Evolutionary conservation across 2,888 invertebrate species (phyloP).

Genomic region (Tanypteryx hageni): DNA sequence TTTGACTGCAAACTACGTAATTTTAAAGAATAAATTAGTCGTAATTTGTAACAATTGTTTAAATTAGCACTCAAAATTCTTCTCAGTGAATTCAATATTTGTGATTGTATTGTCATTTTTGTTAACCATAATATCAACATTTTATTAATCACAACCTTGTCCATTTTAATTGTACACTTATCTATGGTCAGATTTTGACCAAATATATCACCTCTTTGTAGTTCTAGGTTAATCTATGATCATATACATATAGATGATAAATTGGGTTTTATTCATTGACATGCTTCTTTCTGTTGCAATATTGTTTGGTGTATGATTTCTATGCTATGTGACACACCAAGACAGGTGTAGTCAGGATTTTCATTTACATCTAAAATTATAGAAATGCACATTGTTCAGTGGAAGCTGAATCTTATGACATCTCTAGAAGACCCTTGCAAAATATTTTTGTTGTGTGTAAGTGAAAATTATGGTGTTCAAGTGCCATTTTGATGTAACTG

Average conservation of each 20-base stretch:
- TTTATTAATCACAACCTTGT: background rate
- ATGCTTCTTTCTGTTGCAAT: constrained; percentile 41
- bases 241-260: background rate
- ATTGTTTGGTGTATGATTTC: constrained; percentile 40
- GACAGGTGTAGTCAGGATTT: background rate
- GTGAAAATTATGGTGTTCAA: constrained; percentile 11
- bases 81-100: background rate
- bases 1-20: background rate
- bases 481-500: constrained; percentile 42
- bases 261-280: constrained; percentile 23
- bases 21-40: background rate
- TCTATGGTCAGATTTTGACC: constrained; percentile 9
- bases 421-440: background rate
- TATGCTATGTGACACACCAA: constrained; percentile 12
- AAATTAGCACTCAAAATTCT: background rate
- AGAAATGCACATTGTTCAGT: background rate
- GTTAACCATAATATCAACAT: background rate
- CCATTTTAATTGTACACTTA: background rate
- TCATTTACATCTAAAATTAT: background rate
- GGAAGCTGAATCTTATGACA: background rate
- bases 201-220: constrained; percentile 39
- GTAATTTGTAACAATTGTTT: background rate
- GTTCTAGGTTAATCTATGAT: constrained; percentile 31
- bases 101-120: background rate
- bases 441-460: background rate